These are phyloP conservation scores for Varanus komodoensis DNA, from an alignment of 2,113 vertebrate species.

Conservation along the genomic window DNA sequence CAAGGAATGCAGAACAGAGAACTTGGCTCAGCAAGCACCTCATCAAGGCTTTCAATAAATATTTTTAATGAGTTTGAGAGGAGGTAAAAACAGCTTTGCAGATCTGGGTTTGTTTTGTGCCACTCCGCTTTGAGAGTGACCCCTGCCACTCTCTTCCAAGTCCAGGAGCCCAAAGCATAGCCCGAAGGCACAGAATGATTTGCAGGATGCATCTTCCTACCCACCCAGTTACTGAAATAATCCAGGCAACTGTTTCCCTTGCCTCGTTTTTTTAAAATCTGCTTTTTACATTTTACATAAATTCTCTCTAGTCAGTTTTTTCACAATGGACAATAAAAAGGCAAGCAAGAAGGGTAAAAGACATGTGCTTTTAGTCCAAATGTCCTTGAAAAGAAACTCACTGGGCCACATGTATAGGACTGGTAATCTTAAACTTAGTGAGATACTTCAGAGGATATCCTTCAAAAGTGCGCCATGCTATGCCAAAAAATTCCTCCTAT, in stretches of 20 bases:
- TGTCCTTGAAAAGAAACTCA: not conserved
- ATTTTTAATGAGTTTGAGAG: slow-evolving; percentile 68
- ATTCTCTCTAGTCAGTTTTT: slow-evolving; percentile 1
- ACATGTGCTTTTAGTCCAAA: not conserved
- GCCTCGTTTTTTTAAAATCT: slow-evolving; percentile 46
- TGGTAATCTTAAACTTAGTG: not conserved
- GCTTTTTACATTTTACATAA: slow-evolving; percentile 48
- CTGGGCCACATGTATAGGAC: not conserved
- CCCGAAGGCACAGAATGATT: slow-evolving; percentile 52
- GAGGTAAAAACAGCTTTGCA: slow-evolving; percentile 51
- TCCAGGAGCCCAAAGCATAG: slow-evolving; percentile 55
- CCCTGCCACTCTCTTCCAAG: slow-evolving; percentile 62
- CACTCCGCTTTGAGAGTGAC: slow-evolving; percentile 48
- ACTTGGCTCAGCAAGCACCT: slow-evolving; percentile 29
- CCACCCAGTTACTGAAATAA: slow-evolving; percentile 30
- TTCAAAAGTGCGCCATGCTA: too few species aligned
- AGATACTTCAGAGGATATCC: not conserved
- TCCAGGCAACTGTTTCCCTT: slow-evolving; percentile 52
- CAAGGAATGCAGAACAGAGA: slow-evolving; percentile 45
- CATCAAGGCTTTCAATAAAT: slow-evolving; percentile 53
- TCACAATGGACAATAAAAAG: not conserved
- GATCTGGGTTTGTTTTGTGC: slow-evolving; percentile 41
- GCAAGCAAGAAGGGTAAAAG: slow-evolving; percentile 28
- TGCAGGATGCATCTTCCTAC: slow-evolving; percentile 34
- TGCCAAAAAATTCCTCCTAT: too few species aligned